phyloP scores from a whole-genome alignment of 2,888 invertebrate genomes.

The Hyalella azteca region DNA sequence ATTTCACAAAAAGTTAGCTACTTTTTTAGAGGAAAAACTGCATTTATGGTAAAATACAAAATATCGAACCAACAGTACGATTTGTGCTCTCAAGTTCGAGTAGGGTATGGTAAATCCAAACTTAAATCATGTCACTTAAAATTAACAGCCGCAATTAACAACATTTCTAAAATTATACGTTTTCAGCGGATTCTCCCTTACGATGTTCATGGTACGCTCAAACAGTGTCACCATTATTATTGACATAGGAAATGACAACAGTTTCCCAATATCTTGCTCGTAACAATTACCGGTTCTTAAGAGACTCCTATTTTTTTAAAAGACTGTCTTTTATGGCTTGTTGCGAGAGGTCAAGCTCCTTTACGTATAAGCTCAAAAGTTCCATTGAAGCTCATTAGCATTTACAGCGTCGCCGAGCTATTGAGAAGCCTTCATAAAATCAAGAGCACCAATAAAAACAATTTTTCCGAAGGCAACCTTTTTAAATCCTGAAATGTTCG shows the following conservation, averaged over 20 bases:
- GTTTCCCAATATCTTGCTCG: background rate
- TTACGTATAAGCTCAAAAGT: background rate
- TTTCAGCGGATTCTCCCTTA: background rate
- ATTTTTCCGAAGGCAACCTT: background rate
- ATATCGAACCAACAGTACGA: background rate
- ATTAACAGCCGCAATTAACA: background rate
- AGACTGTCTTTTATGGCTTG: background rate
- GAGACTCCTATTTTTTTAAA: background rate
- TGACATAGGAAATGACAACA: conserved; percentile 18
- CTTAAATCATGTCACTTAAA: background rate
- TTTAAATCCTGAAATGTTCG: no score
- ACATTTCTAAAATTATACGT: background rate
- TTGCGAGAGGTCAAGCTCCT: background rate
- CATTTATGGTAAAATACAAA: no score
- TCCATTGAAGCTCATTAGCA: conserved; percentile 2
- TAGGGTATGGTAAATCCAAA: background rate
- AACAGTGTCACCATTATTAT: no score
- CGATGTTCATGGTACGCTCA: no score
- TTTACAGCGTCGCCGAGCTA: background rate
- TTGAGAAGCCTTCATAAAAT: background rate
- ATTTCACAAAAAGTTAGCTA: background rate
- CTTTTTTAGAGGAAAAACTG: no score
- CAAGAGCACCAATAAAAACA: background rate
- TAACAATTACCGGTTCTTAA: background rate
- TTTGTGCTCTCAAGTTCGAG: background rate